phyloP scores from a whole-genome alignment of 2,113 vertebrate species.

The Strigops habroptila region DNA sequence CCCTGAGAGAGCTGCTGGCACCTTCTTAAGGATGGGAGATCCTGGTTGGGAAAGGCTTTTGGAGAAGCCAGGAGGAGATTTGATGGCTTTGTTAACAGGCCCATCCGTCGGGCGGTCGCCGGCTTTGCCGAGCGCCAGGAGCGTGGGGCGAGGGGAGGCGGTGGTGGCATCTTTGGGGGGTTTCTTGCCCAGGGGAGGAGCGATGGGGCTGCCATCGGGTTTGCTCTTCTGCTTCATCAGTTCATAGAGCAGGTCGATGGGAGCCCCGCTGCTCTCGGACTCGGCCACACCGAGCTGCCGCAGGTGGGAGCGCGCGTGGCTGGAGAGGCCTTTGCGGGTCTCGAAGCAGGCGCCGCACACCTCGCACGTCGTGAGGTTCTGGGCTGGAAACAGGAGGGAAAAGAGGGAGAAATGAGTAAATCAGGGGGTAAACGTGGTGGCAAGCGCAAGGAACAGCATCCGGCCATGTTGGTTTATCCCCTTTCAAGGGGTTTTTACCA shows the following conservation, averaged over 20 bases:
- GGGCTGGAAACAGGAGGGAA: constrained; percentile 27
- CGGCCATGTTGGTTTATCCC: rapidly evolving
- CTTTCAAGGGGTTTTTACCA: too few species aligned
- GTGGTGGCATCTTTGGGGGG: constrained; percentile 61
- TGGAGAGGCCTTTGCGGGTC: constrained; percentile 87
- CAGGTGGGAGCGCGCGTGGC: constrained; percentile 90
- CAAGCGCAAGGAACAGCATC: too few species aligned
- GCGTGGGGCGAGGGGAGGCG: constrained; percentile 21
- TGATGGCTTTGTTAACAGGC: constrained; percentile 76
- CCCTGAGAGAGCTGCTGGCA: constrained; percentile 78
- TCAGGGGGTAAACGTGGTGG: rapidly evolving
- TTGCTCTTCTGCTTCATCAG: constrained; percentile 84
- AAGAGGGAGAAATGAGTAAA: not conserved
- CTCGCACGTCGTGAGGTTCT: constrained; percentile 84
- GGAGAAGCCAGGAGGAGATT: constrained; percentile 76
- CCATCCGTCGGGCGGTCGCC: constrained; percentile 54
- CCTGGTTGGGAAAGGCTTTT: constrained; percentile 63
- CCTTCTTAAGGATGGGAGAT: constrained; percentile 85
- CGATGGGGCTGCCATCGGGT: constrained; percentile 37
- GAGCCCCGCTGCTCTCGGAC: constrained; percentile 86
- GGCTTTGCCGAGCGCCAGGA: constrained; percentile 55
- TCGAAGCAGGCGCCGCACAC: constrained; percentile 88
- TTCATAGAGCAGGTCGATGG: constrained; percentile 86
- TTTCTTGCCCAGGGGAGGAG: constrained; percentile 67
- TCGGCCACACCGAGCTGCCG: constrained; percentile 86